Percentiles rank a stretch among this genome's conserved stretches.
Conservation (phyloP, 2,888 invertebrate genomes). For the Drosophila neonasuta region DNA sequence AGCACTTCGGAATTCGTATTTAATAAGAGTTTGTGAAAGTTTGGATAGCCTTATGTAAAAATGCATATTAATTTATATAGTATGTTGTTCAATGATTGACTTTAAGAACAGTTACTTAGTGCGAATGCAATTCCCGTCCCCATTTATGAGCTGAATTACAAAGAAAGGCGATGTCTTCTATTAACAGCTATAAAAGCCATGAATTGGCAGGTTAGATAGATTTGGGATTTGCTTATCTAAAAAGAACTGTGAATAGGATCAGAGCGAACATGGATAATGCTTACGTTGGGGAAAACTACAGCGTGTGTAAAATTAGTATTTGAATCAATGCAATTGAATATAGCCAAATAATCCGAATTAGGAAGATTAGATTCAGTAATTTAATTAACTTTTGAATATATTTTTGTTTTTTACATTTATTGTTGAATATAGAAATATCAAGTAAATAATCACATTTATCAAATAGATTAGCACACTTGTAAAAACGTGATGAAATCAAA, state of each 20-base stretch:
- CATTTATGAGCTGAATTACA: conserved; percentile 15
- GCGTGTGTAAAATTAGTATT: neutral
- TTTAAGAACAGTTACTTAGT: neutral
- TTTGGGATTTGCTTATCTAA: conserved; percentile 8
- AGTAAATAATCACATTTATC: neutral
- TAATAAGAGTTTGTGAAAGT: neutral
- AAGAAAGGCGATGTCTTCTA: conserved; percentile 18
- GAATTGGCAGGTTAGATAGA: conserved; percentile 1
- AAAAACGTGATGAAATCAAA: conserved; percentile 6
- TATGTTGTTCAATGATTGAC: neutral
- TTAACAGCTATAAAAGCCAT: conserved; percentile 27
- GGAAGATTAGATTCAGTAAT: neutral
- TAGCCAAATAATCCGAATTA: neutral
- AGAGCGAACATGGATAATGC: conserved; percentile 22
- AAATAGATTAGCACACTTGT: neutral
- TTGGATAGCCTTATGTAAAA: neutral
- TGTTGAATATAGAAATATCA: neutral
- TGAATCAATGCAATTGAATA: conserved; percentile 1
- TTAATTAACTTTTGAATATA: neutral
- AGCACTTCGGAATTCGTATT: neutral
- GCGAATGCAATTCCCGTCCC: conserved; percentile 27
- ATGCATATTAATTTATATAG: neutral
- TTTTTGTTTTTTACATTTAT: neutral
- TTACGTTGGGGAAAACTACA: conserved; percentile 6
- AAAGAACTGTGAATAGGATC: conserved; percentile 33